phyloP scores from a whole-genome alignment of 2,113 vertebrate genomes.

The Lophotis ruficrista region DNA sequence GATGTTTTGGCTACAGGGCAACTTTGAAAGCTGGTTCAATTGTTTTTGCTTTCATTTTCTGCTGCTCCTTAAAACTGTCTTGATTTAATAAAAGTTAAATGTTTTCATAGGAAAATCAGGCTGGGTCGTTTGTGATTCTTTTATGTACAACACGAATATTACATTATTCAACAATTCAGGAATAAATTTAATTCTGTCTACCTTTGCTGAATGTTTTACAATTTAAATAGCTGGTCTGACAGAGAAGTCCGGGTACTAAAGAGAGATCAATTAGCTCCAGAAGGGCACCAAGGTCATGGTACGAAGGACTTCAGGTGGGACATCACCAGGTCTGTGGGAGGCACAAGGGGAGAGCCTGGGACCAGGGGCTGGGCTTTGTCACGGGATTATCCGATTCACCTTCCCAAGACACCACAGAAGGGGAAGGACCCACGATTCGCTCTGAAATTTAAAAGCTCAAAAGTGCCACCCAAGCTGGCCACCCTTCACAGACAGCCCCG shows the following conservation, averaged over 20 bases:
- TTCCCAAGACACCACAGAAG: accelerated
- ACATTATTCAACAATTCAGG: constrained; percentile 59
- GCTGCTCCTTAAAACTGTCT: constrained; percentile 51
- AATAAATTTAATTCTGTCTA: constrained; percentile 29
- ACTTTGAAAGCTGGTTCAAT: constrained; percentile 35
- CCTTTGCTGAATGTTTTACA: not conserved
- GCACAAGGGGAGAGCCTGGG: not conserved
- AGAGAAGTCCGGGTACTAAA: not conserved
- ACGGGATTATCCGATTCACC: not conserved
- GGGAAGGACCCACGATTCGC: accelerated
- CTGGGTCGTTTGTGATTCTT: constrained; percentile 52
- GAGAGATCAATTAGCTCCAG: not conserved
- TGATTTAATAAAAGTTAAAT: constrained; percentile 67
- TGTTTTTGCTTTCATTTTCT: constrained; percentile 12
- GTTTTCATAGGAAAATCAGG: constrained; percentile 60
- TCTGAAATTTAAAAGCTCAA: accelerated
- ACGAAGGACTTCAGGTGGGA: not conserved
- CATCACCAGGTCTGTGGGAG: not conserved
- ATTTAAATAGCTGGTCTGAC: not conserved
- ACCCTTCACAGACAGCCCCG: accelerated
- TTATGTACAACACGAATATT: constrained; percentile 49
- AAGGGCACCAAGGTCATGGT: not conserved
- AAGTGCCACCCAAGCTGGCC: accelerated
- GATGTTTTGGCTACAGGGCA: constrained; percentile 58
- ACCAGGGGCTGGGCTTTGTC: not conserved